Evolutionary conservation across 2,797 vertebrate species (phyloP), one percentile per base, ranked within the genome.

Genomic region (Momotus momota): DNA sequence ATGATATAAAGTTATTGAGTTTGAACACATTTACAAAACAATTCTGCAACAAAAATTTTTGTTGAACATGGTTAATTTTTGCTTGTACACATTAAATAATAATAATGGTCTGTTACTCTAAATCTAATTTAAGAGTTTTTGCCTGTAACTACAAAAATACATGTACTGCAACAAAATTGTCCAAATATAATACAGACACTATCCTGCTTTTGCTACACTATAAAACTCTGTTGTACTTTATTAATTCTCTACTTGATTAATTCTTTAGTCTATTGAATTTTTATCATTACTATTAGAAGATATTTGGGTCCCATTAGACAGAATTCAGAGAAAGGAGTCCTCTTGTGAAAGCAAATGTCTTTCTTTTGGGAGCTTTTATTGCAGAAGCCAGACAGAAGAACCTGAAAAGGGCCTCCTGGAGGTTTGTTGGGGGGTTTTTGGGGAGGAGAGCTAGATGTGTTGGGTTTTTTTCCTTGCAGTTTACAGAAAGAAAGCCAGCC

Each of bases 1-100:
- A 43, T 0, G 0, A 3, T 45, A 40, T 17, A 49, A 51, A 60
- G 41, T 57, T 80, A 57, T n/a, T 64, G 46, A 64, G 21, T 69
- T 91, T 83, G 9, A 81, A 78, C 7, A 82, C 4, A 85, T 60
- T 46, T 73, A 43, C 6, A 64, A 85, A 74, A 49, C 2, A 77
- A 40, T 33, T 64, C 22, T 77, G 2, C 27, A 64, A n/a, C 10
- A 66, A 77, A 89, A 86, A 54, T 6, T 87, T 12, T 2, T 55
- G 19, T 80, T 25, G 54, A 69, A 26, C 7, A 20, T 21, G 4
- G 3, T 40, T 80, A 13, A 51, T 75, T 90, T 31, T 64, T 66
- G 5, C 19, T 72, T 85, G 12, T 52, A 62, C 10, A 49, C 81
- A 64, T 48, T 10, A 25, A 41, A 52, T 48, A 86, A 40, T n/a